Evolutionary conservation across 2,888 invertebrate genomes (phyloP).

Genomic region (Phasia obesa): DNA sequence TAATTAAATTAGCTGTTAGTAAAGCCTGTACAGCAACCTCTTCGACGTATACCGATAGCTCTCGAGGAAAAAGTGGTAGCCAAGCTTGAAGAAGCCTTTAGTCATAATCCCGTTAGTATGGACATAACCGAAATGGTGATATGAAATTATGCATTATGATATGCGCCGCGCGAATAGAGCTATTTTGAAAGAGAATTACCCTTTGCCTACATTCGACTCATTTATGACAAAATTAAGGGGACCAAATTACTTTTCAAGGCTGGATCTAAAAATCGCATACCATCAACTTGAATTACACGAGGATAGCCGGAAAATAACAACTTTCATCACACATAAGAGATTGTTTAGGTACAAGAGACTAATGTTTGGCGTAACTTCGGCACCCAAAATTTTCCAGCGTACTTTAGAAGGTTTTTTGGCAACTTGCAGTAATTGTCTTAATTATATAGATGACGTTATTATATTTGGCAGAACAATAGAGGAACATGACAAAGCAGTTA

Average conservation of each 20-base stretch:
- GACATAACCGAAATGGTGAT: slow-evolving; percentile 74
- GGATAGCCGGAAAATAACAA: slow-evolving; percentile 69
- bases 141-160: too few relatives aligned
- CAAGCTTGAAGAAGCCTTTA: slow-evolving; percentile 32
- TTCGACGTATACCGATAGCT: slow-evolving; percentile 75
- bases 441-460: slow-evolving; percentile 73
- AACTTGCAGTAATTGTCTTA: slow-evolving; percentile 73
- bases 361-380: slow-evolving; percentile 79
- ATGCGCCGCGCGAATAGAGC: slow-evolving; percentile 41
- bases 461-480: too few relatives aligned
- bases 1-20: slow-evolving; percentile 29
- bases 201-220: slow-evolving; percentile 65
- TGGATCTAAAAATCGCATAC: slow-evolving; percentile 76
- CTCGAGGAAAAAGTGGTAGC: slow-evolving; percentile 64
- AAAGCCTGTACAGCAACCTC: not conserved
- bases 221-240: slow-evolving; percentile 72
- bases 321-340: slow-evolving; percentile 69
- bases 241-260: slow-evolving; percentile 74
- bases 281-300: slow-evolving; percentile 74
- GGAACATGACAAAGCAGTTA: slow-evolving; percentile 73
- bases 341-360: slow-evolving; percentile 76
- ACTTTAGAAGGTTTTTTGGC: too few relatives aligned
- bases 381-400: too few relatives aligned
- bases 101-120: slow-evolving; percentile 57
- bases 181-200: slow-evolving; percentile 44